Evolutionary conservation across 2,888 invertebrate genomes (phyloP), one percentile per base, ranked within the genome.

Genomic region (Chrysolina oricalcia): DNA sequence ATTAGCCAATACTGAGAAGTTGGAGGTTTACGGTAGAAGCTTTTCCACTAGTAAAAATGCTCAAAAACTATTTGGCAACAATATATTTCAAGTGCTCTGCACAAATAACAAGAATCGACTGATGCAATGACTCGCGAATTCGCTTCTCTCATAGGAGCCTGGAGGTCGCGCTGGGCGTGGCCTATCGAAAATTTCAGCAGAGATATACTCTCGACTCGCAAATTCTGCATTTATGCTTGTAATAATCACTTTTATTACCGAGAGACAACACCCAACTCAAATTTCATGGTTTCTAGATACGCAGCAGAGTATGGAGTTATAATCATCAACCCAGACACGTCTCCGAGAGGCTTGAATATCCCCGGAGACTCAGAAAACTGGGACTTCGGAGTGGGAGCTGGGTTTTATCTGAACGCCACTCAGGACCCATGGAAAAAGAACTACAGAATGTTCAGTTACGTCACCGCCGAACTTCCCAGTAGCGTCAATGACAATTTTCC

Each of bases 361-460:
- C 93, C 95, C 17, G 98, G 98, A 0, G 97, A 99, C 89, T 95
- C 96, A 86, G 97, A 97, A 46, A 91, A 92, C 19, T 98, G 95
- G 93, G 98, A 98, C 89, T 97, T 99, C 89, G 99, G 99, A 40
- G 94, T 94, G 11, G 96, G 96, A 8, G 99, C 99, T 77, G 97
- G 98, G 0, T 98, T 98, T 89, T 99, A 99, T 88, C 90, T 99
- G 1, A 95, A 99, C 90, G 98, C 99, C 6, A 93, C 94, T 0
- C 91, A 94, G 82, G 94, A 94, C n/a, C 97, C 97, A 19, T 99
- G 98, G 98, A 93, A 94, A 46, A 93, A 92, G 41, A 93, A 99
- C 90, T 99, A 98, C 87, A 92, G 93, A 83, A 99, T 99, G 99
- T 98, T 93, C 85, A 95, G 95, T 78, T 99, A 99, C 84, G 90